Base-by-base conservation (phyloP, 2,113 vertebrate species). In the Tyrannus savana region DNA sequence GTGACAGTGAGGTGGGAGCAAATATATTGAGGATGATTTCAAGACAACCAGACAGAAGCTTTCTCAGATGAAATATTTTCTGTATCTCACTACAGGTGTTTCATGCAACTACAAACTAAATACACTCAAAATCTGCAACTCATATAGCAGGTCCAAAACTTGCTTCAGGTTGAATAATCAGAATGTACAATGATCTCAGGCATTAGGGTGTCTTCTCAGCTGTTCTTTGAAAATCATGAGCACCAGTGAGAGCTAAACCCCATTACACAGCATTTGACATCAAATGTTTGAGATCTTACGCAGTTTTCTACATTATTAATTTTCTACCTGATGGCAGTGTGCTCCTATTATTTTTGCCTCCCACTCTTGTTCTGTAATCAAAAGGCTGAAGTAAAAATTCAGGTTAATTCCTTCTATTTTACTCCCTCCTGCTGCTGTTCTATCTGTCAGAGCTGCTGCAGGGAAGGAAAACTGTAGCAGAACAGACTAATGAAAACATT, bases 301-400 rank as follows among this genome's bases (percentile, higher is more conserved):
- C 63, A 53, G 56, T 87, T 96, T 71, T 90, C 71, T 59, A 64
- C 47, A 52, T 95, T 93, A 93, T 74, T 95, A 81, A 84, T 89
- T 93, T 90, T 87, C 71, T 93, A 86, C 81, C 77, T 87, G 67
- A 89, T 83, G 41, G 71, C 84, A 93, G 53, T 33, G 19, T 49
- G 27, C 37, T 95, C 35, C 56, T 87, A 68, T 92, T 96, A 91
- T 91, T 94, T 96, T 88, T 93, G 35, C 86, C 90, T 95, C 88
- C 90, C 49, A 91, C 88, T 89, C 58, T 1, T 93, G 58, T 87
- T 66, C 90, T 77, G 56, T 41, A 79, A 93, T 88, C 59, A 91
- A 96, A 95, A 84, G 27, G 17, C 91, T 84, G 74, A 89, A 88
- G 88, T 79, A 81, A 89, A 77, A 95, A 59, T n/a, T 66, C 64